phyloP scores from a whole-genome alignment of 92 coral and sea anemone species.

The Pocillopora meandrina region DNA sequence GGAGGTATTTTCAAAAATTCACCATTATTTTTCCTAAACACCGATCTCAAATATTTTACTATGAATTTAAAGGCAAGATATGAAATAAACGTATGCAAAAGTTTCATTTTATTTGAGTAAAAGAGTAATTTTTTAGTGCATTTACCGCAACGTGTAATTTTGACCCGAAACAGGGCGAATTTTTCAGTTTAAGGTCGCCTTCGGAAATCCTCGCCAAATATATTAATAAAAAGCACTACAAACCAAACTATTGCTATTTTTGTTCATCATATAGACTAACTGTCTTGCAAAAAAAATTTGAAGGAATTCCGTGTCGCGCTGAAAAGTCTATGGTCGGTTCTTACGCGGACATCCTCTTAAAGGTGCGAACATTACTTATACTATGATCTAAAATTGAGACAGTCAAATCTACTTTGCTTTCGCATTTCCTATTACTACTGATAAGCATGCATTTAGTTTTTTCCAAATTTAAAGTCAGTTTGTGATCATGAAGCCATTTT shows the following conservation, averaged over 20 bases:
- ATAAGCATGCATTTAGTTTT: too few species aligned
- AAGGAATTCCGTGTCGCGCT: too few species aligned
- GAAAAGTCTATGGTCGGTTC: too few species aligned
- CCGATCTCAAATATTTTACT: conserved; percentile 29
- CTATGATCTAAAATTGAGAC: too few species aligned
- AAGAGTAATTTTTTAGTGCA: conserved; percentile 40
- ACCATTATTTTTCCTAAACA: conserved; percentile 25
- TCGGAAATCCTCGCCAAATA: conserved; percentile 38
- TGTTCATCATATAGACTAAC: conserved; percentile 30
- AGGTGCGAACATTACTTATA: not conserved
- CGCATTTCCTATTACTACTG: too few species aligned
- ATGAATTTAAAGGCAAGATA: conserved; percentile 26
- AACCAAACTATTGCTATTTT: conserved; percentile 41
- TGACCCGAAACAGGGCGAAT: conserved; percentile 38
- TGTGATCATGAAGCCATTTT: not conserved
- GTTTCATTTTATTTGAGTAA: conserved; percentile 46
- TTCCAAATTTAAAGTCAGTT: too few species aligned
- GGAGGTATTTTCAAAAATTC: conserved; percentile 16
- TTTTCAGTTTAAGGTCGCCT: conserved; percentile 30
- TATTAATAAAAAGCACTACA: conserved; percentile 23
- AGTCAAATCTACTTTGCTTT: too few species aligned
- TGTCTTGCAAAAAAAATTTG: too few species aligned
- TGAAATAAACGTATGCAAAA: conserved; percentile 18
- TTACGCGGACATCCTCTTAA: too few species aligned
- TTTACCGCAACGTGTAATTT: conserved; percentile 42